Base-by-base conservation (phyloP, 2,888 invertebrate genomes). In the Dolomedes plantarius region DNA sequence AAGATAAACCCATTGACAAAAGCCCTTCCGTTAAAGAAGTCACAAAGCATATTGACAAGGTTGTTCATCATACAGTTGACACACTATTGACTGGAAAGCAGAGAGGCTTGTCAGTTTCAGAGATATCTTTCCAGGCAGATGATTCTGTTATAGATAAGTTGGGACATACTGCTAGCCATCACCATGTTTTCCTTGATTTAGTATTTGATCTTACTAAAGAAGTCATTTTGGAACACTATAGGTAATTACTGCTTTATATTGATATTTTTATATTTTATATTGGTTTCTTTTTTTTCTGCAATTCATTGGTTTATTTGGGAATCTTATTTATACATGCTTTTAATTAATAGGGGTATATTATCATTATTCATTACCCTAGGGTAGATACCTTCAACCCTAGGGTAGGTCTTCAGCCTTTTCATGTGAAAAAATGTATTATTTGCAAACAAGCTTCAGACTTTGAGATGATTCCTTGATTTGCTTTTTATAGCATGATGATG, bases 151-250 rank as follows among this genome's bases (percentile, higher is more conserved):
- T 50, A 9, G 41, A 79, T 36, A 41, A 56, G 7, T 32, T 69
- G 16, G 76, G 64, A 5, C 23, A 87, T 1, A 74, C 88, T 91
- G 19, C 89, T 80, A 65, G 74, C 6, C 90, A 91, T 87, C 89
- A 90, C 72, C 86, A 89, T 19, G 90, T 90, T 56, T 92, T 90
- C 89, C 90, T 90, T 75, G 89, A 89, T 64, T 89, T 92, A 71
- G 76, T 92, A 71, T 91, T 91, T 88, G 91, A 91, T 80, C 88
- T 91, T 72, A 90, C 91, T 9, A 90, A 91, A 39, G 91, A 92
- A 79, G 89, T 91, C 41, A 89, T 91, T 29, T 78, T 89, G n/a
- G 91, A 91, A 36, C 89, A 91, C 72, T 91, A 91, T 86, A 89
- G 89, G 87, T 87, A 67, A 67, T 29, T 16, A 29, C 67, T 46